phyloP scores from a whole-genome alignment of 2,113 vertebrate species.

The Pterophyllum scalare region DNA sequence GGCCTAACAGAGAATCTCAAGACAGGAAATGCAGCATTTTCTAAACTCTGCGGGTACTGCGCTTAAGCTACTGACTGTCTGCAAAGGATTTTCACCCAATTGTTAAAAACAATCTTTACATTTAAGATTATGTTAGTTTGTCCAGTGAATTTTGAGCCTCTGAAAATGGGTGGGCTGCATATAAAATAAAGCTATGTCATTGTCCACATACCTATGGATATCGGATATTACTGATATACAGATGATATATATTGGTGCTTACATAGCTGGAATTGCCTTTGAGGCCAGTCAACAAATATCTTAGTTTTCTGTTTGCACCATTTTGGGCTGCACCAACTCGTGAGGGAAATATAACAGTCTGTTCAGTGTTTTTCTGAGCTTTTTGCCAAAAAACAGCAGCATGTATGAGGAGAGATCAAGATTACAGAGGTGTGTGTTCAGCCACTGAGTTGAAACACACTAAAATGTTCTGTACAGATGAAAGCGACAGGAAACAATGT shows the following conservation, averaged over 20 bases:
- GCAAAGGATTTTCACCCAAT: background rate
- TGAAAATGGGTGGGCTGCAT: no score
- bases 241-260: background rate
- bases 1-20: background rate
- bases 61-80: background rate
- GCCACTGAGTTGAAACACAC: background rate
- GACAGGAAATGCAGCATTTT: background rate
- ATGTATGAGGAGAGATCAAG: background rate
- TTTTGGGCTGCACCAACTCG: no score
- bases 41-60: background rate
- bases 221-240: rapidly evolving
- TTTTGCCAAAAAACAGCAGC: background rate
- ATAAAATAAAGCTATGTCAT: no score
- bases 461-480: background rate
- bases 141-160: background rate
- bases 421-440: background rate
- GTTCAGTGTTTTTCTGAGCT: background rate
- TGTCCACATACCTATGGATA: background rate
- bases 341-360: background rate
- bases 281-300: background rate
- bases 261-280: background rate
- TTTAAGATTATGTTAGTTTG: background rate
- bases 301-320: background rate
- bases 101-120: background rate
- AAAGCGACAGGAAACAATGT: background rate